A percentile compares a stretch with the other conserved stretches of the same genome.
phyloP scores from a whole-genome alignment of 2,113 vertebrate genomes.

The Motacilla tschutschensis region DNA sequence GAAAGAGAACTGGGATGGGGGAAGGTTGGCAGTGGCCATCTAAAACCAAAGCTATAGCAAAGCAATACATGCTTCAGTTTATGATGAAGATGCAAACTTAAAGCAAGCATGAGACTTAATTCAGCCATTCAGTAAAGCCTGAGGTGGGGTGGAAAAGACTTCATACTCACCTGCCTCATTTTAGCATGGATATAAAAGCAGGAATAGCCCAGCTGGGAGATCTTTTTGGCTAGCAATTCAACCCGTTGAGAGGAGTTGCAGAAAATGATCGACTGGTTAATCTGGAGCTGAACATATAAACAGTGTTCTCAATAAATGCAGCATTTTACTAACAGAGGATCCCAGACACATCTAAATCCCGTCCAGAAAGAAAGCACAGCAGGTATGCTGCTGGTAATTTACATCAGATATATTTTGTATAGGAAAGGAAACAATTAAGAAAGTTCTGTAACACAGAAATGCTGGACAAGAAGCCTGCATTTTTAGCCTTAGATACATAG shows the following conservation, averaged over 20 bases:
- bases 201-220: constrained; percentile 97
- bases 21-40: background rate
- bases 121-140: background rate
- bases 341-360: background rate
- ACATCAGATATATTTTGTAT: background rate
- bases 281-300: constrained; percentile 86
- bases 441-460: background rate
- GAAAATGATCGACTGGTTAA: constrained; percentile 99
- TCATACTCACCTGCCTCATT: constrained; percentile 94
- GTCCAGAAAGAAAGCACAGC: background rate
- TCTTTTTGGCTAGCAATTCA: constrained; percentile 98
- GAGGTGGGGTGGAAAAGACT: background rate
- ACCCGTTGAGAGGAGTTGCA: constrained; percentile 99
- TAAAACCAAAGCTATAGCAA: background rate
- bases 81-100: background rate
- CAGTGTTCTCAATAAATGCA: background rate
- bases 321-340: background rate
- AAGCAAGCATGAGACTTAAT: background rate
- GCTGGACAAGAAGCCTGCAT: background rate
- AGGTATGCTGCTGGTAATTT: background rate
- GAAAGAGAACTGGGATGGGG: background rate
- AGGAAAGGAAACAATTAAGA: background rate
- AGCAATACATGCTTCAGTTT: background rate
- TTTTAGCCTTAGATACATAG: background rate
- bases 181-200: constrained; percentile 99